Percentiles rank a stretch among this genome's conserved stretches.
Evolutionary conservation across 2,888 invertebrate genomes (phyloP).

Genomic region (Pecten maximus): DNA sequence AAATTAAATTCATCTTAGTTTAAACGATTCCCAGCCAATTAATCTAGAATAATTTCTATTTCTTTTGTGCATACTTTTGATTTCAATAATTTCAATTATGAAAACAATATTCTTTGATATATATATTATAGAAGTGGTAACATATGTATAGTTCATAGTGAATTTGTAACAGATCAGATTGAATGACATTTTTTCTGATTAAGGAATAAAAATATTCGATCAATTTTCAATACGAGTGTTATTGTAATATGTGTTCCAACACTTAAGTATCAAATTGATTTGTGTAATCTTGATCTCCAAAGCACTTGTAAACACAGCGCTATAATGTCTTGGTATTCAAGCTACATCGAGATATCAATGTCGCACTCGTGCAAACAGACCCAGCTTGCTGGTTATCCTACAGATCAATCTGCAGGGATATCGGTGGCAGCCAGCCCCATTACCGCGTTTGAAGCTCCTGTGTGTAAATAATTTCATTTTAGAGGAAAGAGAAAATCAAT

Average conservation of each 20-base stretch:
- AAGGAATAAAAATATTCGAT: neutral
- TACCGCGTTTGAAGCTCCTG: slow-evolving; percentile 37
- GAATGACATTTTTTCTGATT: neutral
- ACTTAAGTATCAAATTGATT: neutral
- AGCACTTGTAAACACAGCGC: slow-evolving; percentile 5
- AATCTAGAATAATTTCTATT: too few species aligned
- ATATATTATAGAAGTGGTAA: too few species aligned
- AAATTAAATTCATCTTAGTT: too few species aligned
- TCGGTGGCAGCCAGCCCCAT: slow-evolving; percentile 38
- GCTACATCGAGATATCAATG: neutral
- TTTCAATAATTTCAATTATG: too few species aligned
- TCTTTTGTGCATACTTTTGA: too few species aligned
- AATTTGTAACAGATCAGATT: neutral
- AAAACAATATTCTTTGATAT: too few species aligned
- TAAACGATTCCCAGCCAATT: too few species aligned
- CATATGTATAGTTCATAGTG: neutral
- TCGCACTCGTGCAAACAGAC: slow-evolving; percentile 14
- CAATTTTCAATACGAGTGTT: neutral
- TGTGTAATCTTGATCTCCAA: slow-evolving; percentile 3
- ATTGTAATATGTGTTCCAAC: neutral
- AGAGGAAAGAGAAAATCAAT: slow-evolving; percentile 40
- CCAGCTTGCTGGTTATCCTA: neutral
- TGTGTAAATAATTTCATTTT: slow-evolving; percentile 43
- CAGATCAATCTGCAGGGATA: slow-evolving; percentile 10
- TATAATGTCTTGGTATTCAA: neutral